Base-by-base conservation (phyloP, 2,113 vertebrate species). In the Rhizomys pruinosus region DNA sequence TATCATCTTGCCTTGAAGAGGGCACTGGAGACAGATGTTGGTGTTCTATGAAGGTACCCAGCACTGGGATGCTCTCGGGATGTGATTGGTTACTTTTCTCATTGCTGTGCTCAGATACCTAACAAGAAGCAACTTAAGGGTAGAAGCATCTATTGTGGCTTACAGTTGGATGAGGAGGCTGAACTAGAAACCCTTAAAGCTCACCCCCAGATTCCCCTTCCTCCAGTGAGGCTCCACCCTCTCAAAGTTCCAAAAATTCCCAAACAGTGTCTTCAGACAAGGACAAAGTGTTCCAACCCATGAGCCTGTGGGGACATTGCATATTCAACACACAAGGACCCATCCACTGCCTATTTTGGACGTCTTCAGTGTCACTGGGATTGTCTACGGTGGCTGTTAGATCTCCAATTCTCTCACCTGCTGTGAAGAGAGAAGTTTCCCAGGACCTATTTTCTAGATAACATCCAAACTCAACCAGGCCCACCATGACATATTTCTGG, bases 331-430 rank as follows among this genome's bases (percentile, higher is more conserved):
- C 22, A 44, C 72, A 74, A 44, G 77, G 25, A 52, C 84, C 7
- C 22, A 22, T 3, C 39, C 6, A 3, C 10, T 4, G 61, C 6
- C 34, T 59, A 25, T 76, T 69, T 39, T 22, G 42, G 44, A 63
- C 12, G 29, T 10, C 1, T 0, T 32, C 20, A 37, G 57, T 23
- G 22, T 13, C 72, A 69, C 84, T 63, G 59, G 66, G 25, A 27
- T 2, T 68, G 4, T 7, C 20, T 34, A 34, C n/a, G 6, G 11
- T 2, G 7, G 7, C 42, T 37, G 4, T 7, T 19, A 44, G 3
- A 11, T 16, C 68, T 79, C 55, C 81, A 61, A 2, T 27, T 84
- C 7, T 1, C 10, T 76, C 42, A 42, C 7, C 0, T 0, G 1
- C 37, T n/a, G 8, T 9, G 29, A 1, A 57, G 3, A 25, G 42